Percentiles rank a stretch among this genome's conserved stretches.
Conservation (phyloP, 2,113 vertebrate genomes). For the Herpetotheres cachinnans region DNA sequence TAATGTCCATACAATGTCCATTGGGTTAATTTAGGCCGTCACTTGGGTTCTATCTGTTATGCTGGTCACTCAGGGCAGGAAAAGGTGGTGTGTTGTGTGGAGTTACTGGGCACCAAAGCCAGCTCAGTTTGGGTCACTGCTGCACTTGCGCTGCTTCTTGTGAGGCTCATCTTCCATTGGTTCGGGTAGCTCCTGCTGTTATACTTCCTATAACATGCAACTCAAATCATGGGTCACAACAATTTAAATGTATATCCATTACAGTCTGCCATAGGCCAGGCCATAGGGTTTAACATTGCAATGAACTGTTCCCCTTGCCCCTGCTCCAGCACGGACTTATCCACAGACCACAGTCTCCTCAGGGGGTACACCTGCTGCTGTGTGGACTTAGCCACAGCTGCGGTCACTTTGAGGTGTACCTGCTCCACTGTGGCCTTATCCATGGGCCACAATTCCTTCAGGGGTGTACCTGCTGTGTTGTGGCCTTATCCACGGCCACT, state of each 20-base stretch:
- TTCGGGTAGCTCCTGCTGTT: background rate
- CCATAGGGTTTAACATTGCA: background rate
- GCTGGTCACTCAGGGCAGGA: background rate
- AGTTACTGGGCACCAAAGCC: background rate
- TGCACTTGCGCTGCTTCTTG: background rate
- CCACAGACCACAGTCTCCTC: too few relatives aligned
- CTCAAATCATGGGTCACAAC: background rate
- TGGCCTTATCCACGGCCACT: background rate
- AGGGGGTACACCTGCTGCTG: background rate
- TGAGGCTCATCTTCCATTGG: background rate
- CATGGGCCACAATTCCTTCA: too few relatives aligned
- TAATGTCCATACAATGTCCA: background rate
- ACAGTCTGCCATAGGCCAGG: background rate
- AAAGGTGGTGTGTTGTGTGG: background rate
- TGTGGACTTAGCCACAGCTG: background rate
- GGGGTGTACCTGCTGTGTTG: background rate
- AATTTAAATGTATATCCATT: background rate
- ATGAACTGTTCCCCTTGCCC: background rate
- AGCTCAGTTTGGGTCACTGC: background rate
- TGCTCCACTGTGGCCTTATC: background rate
- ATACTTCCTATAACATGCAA: background rate
- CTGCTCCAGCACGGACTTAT: background rate
- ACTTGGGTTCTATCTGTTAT: background rate
- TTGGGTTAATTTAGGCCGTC: background rate
- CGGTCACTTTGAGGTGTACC: background rate